Percentiles rank a stretch among this genome's conserved stretches.
phyloP scores from a whole-genome alignment of 2,113 vertebrate genomes.

The human (Homo sapiens) region DNA sequence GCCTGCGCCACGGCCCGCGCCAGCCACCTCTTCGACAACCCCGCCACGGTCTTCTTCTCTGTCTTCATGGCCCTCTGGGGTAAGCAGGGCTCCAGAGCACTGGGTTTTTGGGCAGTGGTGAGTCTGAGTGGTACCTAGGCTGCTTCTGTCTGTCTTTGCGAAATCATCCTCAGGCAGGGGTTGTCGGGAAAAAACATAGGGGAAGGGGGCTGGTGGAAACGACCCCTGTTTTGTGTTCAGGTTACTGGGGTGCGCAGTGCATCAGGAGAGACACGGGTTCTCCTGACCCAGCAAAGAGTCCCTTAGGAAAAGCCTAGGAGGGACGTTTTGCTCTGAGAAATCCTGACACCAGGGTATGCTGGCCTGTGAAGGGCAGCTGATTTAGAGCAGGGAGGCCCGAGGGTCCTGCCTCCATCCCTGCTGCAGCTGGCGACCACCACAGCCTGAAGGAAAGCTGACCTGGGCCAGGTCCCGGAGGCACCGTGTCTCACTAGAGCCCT shows the following conservation, averaged over 20 bases:
- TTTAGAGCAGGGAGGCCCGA: fast-evolving
- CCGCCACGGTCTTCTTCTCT: constrained; percentile 97
- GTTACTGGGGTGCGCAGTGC: neutral
- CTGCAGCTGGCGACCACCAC: fast-evolving
- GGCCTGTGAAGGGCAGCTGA: neutral
- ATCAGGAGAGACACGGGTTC: fast-evolving
- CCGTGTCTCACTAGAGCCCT: fast-evolving
- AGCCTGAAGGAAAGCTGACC: neutral
- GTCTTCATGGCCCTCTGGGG: constrained; percentile 99
- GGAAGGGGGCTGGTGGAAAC: fast-evolving
- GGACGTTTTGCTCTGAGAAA: neutral
- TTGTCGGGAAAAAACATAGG: fast-evolving
- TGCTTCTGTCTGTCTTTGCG: neutral
- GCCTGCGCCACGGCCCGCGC: constrained; percentile 96
- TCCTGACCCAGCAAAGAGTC: neutral
- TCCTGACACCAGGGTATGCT: neutral
- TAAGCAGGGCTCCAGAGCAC: constrained; percentile 67
- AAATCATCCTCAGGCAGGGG: fast-evolving
- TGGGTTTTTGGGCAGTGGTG: fast-evolving
- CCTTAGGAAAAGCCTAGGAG: fast-evolving
- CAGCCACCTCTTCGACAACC: constrained; percentile 98
- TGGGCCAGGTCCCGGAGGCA: neutral
- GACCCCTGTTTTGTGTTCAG: fast-evolving
- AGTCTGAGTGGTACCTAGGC: fast-evolving
- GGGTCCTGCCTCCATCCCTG: neutral